A percentile compares a stretch with the other conserved stretches of the same genome.
These are phyloP conservation scores for Latrodectus hesperus DNA, from an alignment of 2,888 invertebrate genomes.

Conservation along the genomic window DNA sequence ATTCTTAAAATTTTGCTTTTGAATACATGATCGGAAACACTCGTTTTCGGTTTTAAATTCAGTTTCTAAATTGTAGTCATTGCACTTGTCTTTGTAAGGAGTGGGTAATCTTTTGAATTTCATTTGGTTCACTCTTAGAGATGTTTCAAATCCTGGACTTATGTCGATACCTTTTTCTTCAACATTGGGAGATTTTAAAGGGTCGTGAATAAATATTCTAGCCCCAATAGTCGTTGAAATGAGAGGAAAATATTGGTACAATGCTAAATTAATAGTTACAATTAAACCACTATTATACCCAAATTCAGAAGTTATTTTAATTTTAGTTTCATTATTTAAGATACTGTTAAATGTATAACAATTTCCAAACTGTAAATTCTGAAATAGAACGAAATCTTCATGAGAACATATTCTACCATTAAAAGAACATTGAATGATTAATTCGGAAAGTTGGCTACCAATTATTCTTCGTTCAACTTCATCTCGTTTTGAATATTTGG, in stretches of 20 bases:
- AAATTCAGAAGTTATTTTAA: neutral
- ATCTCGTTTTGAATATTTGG: neutral
- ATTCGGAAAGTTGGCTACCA: neutral
- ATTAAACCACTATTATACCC: conserved; percentile 31
- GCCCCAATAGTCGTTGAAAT: conserved; percentile 68
- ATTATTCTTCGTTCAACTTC: neutral
- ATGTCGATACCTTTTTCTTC: conserved; percentile 28
- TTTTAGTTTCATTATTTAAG: neutral
- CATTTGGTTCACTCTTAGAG: neutral
- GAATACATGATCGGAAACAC: conserved; percentile 4
- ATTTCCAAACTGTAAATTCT: conserved; percentile 24
- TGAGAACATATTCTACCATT: neutral
- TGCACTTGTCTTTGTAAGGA: conserved; percentile 10
- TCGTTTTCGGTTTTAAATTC: neutral
- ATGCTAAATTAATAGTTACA: conserved; percentile 60
- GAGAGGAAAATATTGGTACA: conserved; percentile 48
- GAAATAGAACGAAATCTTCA: neutral
- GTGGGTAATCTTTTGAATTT: neutral
- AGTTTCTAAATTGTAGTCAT: neutral
- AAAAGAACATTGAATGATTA: neutral
- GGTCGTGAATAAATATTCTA: conserved; percentile 65
- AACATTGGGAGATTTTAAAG: conserved; percentile 40
- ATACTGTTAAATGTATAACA: conserved; percentile 21
- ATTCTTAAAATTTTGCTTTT: neutral
- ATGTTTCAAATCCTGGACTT: conserved; percentile 25